These are phyloP conservation scores for Acropora yongei DNA, from an alignment of 64 coral and sea anemone species.

Conservation along the genomic window DNA sequence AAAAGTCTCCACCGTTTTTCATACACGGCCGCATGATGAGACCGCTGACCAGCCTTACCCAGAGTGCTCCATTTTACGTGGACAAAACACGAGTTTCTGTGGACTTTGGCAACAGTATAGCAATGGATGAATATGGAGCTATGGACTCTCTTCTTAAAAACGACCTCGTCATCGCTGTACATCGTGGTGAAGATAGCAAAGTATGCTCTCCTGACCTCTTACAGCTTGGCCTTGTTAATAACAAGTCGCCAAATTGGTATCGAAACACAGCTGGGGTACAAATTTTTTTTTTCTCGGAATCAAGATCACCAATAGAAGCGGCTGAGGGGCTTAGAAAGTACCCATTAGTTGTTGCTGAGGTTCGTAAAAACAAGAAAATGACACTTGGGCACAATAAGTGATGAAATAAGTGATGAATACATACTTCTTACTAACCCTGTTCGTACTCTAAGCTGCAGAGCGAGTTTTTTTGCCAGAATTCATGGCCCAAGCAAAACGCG, in stretches of 20 bases:
- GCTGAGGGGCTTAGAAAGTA: background rate
- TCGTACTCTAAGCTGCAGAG: too few species aligned
- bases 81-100: conserved; percentile 25
- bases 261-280: background rate
- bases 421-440: too few species aligned
- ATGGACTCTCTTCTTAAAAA: background rate
- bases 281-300: background rate
- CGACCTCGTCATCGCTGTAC: conserved; percentile 10
- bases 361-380: too few species aligned
- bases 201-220: background rate
- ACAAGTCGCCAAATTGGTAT: conserved; percentile 33
- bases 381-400: too few species aligned
- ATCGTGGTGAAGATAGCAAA: background rate
- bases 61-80: conserved; percentile 30
- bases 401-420: too few species aligned
- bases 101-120: conserved; percentile 59
- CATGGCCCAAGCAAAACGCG: too few species aligned
- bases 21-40: conserved; percentile 36
- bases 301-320: background rate
- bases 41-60: background rate
- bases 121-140: conserved; percentile 17
- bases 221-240: conserved; percentile 32
- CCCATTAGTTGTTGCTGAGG: conserved; percentile 38
- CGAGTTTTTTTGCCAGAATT: too few species aligned
- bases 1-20: conserved; percentile 46